A percentile compares a stretch with the other conserved stretches of the same genome.
Conservation (phyloP, 2,797 vertebrate species). For the Pantherophis alleghaniensis region DNA sequence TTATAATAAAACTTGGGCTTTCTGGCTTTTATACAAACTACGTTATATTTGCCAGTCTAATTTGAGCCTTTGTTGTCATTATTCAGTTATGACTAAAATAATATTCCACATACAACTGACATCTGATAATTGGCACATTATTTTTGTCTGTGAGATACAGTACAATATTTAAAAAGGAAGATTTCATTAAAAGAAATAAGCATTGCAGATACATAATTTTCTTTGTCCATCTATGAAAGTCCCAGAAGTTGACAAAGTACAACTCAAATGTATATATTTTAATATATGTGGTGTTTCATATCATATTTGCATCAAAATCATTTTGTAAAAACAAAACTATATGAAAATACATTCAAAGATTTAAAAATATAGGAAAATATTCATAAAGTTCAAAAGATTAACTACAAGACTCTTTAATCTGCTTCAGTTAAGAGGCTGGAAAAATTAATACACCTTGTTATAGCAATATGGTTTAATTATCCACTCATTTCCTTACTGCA, state of each 20-base stretch:
- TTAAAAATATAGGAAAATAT: neutral
- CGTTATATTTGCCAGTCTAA: slow-evolving; percentile 27
- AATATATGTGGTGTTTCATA: slow-evolving; percentile 18
- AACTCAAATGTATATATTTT: slow-evolving; percentile 18
- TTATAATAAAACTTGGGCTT: slow-evolving; percentile 48
- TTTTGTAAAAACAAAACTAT: slow-evolving; percentile 31
- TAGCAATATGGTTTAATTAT: neutral
- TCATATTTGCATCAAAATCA: slow-evolving; percentile 12
- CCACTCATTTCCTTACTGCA: neutral
- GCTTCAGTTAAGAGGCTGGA: neutral
- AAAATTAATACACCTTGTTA: neutral
- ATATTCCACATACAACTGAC: slow-evolving; percentile 18
- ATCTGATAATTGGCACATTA: slow-evolving; percentile 45
- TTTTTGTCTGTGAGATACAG: slow-evolving; percentile 22
- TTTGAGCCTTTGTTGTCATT: slow-evolving; percentile 31
- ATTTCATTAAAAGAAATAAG: slow-evolving; percentile 31
- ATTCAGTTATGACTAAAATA: slow-evolving; percentile 37
- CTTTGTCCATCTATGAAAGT: slow-evolving; percentile 3
- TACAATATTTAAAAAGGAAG: slow-evolving; percentile 26
- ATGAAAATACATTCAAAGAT: neutral
- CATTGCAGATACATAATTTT: slow-evolving; percentile 5
- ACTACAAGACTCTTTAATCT: neutral
- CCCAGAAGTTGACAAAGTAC: slow-evolving; percentile 31
- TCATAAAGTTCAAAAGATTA: slow-evolving; percentile 17
- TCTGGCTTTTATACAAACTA: slow-evolving; percentile 40